Conservation (phyloP, 1,140 invertebrate species). For the Lucilia sericata region DNA sequence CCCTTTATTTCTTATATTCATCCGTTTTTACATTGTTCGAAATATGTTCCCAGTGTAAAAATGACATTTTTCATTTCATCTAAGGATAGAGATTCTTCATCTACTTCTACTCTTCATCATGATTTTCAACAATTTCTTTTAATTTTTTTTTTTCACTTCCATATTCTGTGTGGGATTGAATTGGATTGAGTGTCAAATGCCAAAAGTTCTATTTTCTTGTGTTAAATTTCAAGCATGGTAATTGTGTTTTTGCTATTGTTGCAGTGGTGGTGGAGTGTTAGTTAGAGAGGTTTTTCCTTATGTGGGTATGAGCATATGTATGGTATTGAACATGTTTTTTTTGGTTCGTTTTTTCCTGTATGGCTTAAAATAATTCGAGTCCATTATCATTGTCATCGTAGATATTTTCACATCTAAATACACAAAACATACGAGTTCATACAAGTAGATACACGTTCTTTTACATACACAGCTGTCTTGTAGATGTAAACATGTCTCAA, state of each 20-base stretch:
- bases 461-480: too few species aligned
- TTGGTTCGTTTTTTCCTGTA: not conserved
- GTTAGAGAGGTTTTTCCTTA: too few species aligned
- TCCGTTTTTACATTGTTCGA: not conserved
- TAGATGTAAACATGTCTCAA: too few species aligned
- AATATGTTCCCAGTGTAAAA: not conserved
- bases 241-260: not conserved
- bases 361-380: not conserved
- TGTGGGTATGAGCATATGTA: too few species aligned
- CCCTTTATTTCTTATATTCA: not conserved
- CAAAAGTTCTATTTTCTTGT: conserved; percentile 40
- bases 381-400: conserved; percentile 26
- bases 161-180: not conserved
- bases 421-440: too few species aligned
- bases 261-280: not conserved
- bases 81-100: not conserved
- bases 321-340: conserved; percentile 6
- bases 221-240: conserved; percentile 14
- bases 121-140: not conserved
- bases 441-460: too few species aligned
- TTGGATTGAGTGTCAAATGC: conserved; percentile 36
- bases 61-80: not conserved
- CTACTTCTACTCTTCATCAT: not conserved
- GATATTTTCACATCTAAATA: conserved; percentile 9
- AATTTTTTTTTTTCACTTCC: not conserved